Evolutionary conservation across 2,113 vertebrate species (phyloP).

Genomic region (cattle (Bos taurus)): ARS-UCD2.0 NC_037349.1:47861001-47861500

Average conservation of each 20-base stretch:
- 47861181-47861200: background rate
- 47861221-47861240: background rate
- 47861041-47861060: background rate
- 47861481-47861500: rapidly evolving
- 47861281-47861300: background rate
- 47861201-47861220: background rate
- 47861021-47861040: background rate
- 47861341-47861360: too few species aligned
- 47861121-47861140: background rate
- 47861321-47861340: background rate
- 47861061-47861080: background rate
- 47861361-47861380: background rate
- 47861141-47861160: background rate
- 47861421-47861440: background rate
- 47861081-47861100: background rate
- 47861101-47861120: background rate
- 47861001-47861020: background rate
- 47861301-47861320: background rate
- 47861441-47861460: background rate
- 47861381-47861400: background rate
- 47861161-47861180: background rate
- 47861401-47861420: background rate
- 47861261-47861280: background rate
- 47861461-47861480: too few species aligned
- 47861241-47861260: background rate